Evolutionary conservation across 2,113 vertebrate species (phyloP).

Genomic region (Xyrauchen texanus): DNA sequence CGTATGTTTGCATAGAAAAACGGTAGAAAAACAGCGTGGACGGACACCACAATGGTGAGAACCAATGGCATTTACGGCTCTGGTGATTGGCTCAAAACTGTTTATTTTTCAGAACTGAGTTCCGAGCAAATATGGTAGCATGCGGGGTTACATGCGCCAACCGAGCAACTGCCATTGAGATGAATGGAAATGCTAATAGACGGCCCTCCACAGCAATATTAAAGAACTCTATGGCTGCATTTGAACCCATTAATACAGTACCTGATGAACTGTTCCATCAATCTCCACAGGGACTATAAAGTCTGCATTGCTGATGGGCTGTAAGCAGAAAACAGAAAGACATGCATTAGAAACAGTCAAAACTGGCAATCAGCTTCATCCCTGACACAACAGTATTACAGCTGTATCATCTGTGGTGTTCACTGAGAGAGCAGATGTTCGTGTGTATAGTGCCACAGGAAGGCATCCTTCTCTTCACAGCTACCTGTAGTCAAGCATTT

Average conservation of each 20-base stretch:
- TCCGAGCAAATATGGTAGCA: no score
- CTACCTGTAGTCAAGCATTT: conserved; percentile 31
- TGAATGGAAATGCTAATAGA: no score
- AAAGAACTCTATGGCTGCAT: background rate
- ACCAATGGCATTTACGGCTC: no score
- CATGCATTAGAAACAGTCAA: background rate
- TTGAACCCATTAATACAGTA: background rate
- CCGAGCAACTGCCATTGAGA: no score
- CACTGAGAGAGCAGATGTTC: background rate
- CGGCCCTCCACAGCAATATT: no score
- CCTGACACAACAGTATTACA: background rate
- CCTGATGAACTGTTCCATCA: conserved; percentile 56
- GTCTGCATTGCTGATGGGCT: conserved; percentile 58
- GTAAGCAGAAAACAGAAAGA: conserved; percentile 13
- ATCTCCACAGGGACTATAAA: conserved; percentile 59
- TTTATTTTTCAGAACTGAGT: no score
- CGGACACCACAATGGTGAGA: no score
- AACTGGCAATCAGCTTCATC: background rate
- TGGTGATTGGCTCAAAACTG: no score
- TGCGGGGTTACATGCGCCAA: no score
- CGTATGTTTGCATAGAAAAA: no score
- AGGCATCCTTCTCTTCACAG: background rate
- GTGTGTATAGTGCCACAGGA: background rate
- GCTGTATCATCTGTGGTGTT: background rate
- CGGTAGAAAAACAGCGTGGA: no score